Conservation (phyloP, 1,140 invertebrate species). For the Mercenaria mercenaria region DNA sequence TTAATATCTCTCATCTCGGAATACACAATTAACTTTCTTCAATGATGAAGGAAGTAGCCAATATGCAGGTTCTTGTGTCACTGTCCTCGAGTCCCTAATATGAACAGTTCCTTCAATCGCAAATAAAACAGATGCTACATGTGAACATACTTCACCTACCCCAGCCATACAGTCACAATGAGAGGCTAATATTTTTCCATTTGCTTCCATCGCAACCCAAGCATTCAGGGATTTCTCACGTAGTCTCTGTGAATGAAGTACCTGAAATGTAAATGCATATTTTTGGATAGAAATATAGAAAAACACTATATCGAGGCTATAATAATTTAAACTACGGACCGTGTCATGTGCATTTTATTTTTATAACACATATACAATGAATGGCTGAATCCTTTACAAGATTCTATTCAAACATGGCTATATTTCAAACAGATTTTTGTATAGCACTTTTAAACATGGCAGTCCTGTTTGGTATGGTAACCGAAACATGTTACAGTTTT, state of each 20-base stretch:
- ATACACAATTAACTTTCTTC: constrained; percentile 10
- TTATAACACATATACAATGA: too few relatives aligned
- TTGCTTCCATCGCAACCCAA: constrained; percentile 63
- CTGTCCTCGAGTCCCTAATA: constrained; percentile 60
- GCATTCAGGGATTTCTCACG: constrained; percentile 57
- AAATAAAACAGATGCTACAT: constrained; percentile 73
- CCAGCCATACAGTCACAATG: constrained; percentile 78
- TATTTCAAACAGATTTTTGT: too few relatives aligned
- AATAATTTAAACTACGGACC: too few relatives aligned
- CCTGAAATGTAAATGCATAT: constrained; percentile 41
- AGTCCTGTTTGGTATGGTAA: too few relatives aligned
- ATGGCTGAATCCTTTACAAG: too few relatives aligned
- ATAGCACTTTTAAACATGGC: too few relatives aligned
- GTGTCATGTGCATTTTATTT: too few relatives aligned
- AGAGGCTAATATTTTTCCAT: constrained; percentile 61
- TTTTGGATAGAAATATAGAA: too few relatives aligned
- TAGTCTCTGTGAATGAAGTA: constrained; percentile 69
- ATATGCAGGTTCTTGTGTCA: constrained; percentile 68
- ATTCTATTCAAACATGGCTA: too few relatives aligned
- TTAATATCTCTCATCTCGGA: background rate
- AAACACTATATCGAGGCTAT: too few relatives aligned
- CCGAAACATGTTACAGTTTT: too few relatives aligned
- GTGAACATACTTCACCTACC: constrained; percentile 71
- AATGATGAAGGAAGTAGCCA: constrained; percentile 30
- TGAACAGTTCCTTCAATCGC: constrained; percentile 54